phyloP scores from a whole-genome alignment of 1,140 invertebrate species.

The Drosophila equinoxialis region DNA sequence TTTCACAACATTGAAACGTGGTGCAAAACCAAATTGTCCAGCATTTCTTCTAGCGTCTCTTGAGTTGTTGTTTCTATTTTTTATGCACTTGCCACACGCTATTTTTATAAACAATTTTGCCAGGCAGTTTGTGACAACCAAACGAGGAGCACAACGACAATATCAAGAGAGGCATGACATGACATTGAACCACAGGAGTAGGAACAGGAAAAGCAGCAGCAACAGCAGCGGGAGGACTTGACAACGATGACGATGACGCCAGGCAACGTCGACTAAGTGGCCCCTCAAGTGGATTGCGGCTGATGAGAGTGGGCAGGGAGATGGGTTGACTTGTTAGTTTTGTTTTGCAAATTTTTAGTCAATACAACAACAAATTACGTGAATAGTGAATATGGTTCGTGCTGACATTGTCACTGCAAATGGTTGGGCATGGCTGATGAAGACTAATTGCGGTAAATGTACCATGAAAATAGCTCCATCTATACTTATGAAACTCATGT shows the following conservation, averaged over 20 bases:
- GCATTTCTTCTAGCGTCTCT: conserved; percentile 9
- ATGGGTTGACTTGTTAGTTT: conserved; percentile 55
- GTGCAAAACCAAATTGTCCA: conserved; percentile 44
- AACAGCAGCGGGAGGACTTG: conserved; percentile 17
- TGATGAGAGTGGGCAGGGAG: too few relatives aligned
- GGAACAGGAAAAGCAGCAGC: not conserved
- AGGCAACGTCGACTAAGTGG: conserved; percentile 70
- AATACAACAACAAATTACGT: conserved; percentile 48
- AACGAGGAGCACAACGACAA: conserved; percentile 48
- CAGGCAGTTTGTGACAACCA: conserved; percentile 64
- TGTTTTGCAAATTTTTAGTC: conserved; percentile 52
- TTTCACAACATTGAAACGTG: conserved; percentile 52
- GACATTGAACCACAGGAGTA: conserved; percentile 67
- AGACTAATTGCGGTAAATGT: conserved; percentile 78
- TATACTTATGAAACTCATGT: conserved; percentile 16
- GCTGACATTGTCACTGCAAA: conserved; percentile 48
- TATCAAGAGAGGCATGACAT: conserved; percentile 35
- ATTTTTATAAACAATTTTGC: conserved; percentile 81
- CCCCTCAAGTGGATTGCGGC: conserved; percentile 26
- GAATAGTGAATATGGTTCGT: conserved; percentile 44
- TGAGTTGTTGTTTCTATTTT: conserved; percentile 21
- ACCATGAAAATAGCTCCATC: conserved; percentile 62
- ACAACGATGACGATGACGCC: conserved; percentile 41
- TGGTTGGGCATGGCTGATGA: conserved; percentile 47
- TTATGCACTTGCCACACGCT: conserved; percentile 76